These are phyloP conservation scores for Diadegma fenestrale DNA, from an alignment of 2,888 invertebrate genomes.

Conservation along the genomic window DNA sequence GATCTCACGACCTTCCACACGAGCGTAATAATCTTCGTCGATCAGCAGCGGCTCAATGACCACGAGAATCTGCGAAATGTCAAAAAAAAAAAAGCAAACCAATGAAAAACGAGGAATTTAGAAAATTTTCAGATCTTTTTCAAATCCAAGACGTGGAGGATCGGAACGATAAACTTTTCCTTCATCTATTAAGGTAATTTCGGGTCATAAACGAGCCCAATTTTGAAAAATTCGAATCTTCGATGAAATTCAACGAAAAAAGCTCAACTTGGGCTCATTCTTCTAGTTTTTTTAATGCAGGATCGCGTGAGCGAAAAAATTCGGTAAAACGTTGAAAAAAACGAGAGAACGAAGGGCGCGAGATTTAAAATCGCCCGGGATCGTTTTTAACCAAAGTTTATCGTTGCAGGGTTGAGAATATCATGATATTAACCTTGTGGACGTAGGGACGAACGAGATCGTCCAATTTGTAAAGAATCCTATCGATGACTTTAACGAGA, in stretches of 20 bases:
- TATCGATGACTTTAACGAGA: conserved; percentile 99
- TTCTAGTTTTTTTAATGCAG: too few species aligned
- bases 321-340: too few species aligned
- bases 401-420: conserved; percentile 13
- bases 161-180: too few species aligned
- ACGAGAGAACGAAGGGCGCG: too few species aligned
- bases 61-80: conserved; percentile 91
- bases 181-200: too few species aligned
- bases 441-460: conserved; percentile 99
- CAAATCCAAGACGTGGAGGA: not conserved
- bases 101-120: not conserved
- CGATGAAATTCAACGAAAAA: too few species aligned
- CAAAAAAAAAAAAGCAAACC: not conserved
- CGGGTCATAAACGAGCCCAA: too few species aligned
- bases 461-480: conserved; percentile 98
- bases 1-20: conserved; percentile 99
- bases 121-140: not conserved
- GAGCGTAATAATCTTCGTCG: conserved; percentile 99
- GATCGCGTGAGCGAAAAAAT: too few species aligned
- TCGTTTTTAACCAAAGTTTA: too few species aligned
- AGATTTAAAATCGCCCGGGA: too few species aligned
- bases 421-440: conserved; percentile 90
- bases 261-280: too few species aligned
- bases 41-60: conserved; percentile 99
- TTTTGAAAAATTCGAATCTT: too few species aligned